phyloP scores from a whole-genome alignment of 2,888 invertebrate species.

The Barypeithes pellucidus region DNA sequence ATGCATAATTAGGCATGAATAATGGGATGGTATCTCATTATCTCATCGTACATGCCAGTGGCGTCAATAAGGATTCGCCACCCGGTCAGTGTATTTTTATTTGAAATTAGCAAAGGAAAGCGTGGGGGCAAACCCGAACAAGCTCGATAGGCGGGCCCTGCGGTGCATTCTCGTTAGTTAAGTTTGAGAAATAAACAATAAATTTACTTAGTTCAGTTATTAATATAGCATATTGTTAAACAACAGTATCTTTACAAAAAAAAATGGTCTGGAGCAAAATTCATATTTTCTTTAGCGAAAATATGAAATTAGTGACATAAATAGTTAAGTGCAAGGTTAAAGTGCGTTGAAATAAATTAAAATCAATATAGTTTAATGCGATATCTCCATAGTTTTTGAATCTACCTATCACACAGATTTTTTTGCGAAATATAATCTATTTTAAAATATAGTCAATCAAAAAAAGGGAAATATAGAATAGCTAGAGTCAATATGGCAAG shows the following conservation, averaged over 20 bases:
- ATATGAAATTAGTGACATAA: slow-evolving; percentile 50
- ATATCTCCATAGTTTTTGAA: slow-evolving; percentile 31
- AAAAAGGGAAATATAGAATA: neutral
- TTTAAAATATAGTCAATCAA: slow-evolving; percentile 15
- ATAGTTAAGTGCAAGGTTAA: neutral
- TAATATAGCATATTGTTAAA: no score
- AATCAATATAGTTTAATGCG: neutral
- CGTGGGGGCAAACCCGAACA: no score
- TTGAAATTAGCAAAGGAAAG: no score
- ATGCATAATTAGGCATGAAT: no score
- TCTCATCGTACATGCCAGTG: no score
- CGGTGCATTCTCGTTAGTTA: no score
- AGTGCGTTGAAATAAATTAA: slow-evolving; percentile 15
- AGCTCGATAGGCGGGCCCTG: no score
- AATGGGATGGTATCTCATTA: no score
- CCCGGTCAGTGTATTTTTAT: no score
- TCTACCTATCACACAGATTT: slow-evolving; percentile 18
- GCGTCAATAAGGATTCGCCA: no score
- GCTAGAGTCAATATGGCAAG: neutral
- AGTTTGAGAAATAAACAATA: no score
- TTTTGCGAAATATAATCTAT: neutral
- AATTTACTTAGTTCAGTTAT: no score
- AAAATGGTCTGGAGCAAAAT: slow-evolving; percentile 46
- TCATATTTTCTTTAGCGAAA: slow-evolving; percentile 51
- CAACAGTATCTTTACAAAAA: neutral